A percentile compares a stretch with the other conserved stretches of the same genome.
These are phyloP conservation scores for Barypeithes pellucidus DNA, from an alignment of 2,888 invertebrate genomes.

Conservation along the genomic window DNA sequence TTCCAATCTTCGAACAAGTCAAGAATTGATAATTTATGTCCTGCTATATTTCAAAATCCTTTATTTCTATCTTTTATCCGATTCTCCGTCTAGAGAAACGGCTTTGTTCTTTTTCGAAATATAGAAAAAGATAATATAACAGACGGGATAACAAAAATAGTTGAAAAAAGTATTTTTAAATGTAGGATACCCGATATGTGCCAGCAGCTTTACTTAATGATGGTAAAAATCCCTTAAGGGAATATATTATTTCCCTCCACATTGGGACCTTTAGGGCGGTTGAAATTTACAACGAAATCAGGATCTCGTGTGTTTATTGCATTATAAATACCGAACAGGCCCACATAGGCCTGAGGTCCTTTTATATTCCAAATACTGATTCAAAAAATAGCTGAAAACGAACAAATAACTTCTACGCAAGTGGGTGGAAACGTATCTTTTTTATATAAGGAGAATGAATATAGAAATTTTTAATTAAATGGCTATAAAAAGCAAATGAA, in stretches of 20 bases:
- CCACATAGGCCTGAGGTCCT: background rate
- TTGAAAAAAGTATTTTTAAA: background rate
- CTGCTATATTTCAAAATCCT: background rate
- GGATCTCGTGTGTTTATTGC: constrained; percentile 2
- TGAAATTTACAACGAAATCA: constrained; percentile 22
- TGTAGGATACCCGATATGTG: constrained; percentile 14
- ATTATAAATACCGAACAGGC: constrained; percentile 7
- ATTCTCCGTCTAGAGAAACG: background rate
- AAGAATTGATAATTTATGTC: no score
- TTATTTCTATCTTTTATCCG: background rate
- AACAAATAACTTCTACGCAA: background rate
- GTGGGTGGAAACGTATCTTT: no score
- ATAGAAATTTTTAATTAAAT: no score
- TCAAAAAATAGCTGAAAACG: background rate
- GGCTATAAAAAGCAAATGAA: no score
- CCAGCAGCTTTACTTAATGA: constrained; percentile 18
- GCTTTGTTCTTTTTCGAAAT: background rate
- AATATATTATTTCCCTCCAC: constrained; percentile 1
- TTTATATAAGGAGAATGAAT: no score
- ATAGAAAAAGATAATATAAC: background rate
- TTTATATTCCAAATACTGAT: background rate
- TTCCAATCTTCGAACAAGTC: no score
- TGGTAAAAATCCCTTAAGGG: constrained; percentile 5
- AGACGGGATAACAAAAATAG: background rate
- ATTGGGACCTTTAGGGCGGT: background rate